Evolutionary conservation across 2,797 vertebrate species (phyloP).

Genomic region (Cyprinodon diabolis): DNA sequence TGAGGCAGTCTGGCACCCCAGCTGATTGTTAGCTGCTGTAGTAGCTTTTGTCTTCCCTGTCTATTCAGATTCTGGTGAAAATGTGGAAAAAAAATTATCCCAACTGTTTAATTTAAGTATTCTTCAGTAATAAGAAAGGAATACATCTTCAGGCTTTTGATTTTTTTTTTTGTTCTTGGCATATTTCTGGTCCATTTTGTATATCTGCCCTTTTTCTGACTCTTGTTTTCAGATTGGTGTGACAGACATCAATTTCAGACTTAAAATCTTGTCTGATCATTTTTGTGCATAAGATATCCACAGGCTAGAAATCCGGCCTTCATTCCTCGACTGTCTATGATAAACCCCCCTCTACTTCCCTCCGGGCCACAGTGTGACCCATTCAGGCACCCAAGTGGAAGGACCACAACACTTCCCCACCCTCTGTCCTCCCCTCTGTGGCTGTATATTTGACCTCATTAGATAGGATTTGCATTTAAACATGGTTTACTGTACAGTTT

Average conservation of each 20-base stretch:
- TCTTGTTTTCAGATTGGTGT: constrained; percentile 27
- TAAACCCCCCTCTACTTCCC: constrained; percentile 41
- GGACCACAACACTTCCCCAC: constrained; percentile 41
- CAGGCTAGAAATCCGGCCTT: constrained; percentile 43
- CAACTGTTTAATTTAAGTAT: neutral
- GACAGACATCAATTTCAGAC: constrained; percentile 41
- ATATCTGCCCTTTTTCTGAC: constrained; percentile 51
- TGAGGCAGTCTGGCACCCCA: constrained; percentile 1
- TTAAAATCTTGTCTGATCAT: constrained; percentile 42
- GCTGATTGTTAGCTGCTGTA: neutral
- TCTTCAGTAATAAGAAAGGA: no score
- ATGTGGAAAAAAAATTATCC: neutral
- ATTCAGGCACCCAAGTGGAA: constrained; percentile 74
- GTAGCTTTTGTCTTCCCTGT: neutral
- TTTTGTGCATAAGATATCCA: constrained; percentile 41
- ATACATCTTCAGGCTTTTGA: no score
- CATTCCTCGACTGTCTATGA: constrained; percentile 23
- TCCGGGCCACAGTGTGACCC: constrained; percentile 67
- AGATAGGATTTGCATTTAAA: constrained; percentile 24
- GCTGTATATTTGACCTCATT: constrained; percentile 62
- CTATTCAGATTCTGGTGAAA: neutral
- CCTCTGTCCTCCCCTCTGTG: constrained; percentile 22
- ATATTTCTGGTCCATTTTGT: constrained; percentile 26
- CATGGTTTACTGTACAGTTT: constrained; percentile 44
- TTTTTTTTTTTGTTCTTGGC: no score